A percentile compares a stretch with the other conserved stretches of the same genome.
phyloP scores from a whole-genome alignment of 2,797 vertebrate species.

The Poeciliopsis gracilis region DNA sequence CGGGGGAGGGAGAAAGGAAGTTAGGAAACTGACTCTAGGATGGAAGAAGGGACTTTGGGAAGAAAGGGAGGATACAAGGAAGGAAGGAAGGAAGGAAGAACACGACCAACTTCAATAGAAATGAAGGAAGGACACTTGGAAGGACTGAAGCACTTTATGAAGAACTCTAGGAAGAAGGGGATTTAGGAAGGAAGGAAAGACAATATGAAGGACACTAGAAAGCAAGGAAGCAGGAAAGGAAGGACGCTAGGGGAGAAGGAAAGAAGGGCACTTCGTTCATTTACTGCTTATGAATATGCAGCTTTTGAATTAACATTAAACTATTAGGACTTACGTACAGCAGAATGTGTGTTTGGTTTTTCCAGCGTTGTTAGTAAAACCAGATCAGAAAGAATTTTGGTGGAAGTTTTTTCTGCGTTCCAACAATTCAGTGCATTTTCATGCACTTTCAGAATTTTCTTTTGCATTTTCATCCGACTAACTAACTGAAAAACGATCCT shows the following conservation, averaged over 20 bases:
- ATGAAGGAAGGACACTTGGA: background rate
- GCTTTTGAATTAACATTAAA: no score
- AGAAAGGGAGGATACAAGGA: background rate
- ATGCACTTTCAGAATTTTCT: conserved; percentile 1
- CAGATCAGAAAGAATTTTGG: conserved; percentile 34
- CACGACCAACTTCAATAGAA: background rate
- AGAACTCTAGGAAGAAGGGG: no score
- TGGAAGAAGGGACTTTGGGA: background rate
- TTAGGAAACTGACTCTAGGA: background rate
- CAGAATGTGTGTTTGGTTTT: background rate
- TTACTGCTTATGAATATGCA: background rate
- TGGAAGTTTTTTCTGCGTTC: conserved; percentile 25
- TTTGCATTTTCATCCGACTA: background rate
- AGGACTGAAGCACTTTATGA: background rate
- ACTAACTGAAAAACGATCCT: background rate
- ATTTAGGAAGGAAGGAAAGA: no score
- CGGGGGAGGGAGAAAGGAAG: background rate
- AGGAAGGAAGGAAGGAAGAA: background rate
- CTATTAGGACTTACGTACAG: background rate
- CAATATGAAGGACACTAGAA: no score
- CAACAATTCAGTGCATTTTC: background rate
- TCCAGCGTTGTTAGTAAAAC: conserved; percentile 25
- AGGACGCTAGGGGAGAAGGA: background rate
- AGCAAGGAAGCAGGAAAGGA: background rate
- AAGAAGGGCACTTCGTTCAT: no score